These are phyloP conservation scores for Chitala chitala DNA, from an alignment of 2,113 vertebrate species.

Conservation along the genomic window DNA sequence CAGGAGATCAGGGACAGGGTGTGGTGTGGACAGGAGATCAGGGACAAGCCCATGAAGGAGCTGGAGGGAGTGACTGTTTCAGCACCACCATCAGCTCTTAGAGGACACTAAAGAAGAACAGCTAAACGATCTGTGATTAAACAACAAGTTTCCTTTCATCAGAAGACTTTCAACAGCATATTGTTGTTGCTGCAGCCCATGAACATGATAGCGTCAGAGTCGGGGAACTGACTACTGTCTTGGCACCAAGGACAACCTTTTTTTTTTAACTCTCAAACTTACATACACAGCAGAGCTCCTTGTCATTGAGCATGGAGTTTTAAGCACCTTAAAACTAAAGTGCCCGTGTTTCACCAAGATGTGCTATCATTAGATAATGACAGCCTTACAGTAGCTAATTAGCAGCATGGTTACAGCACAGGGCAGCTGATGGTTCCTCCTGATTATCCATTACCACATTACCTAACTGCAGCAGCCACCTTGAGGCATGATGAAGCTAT, in stretches of 20 bases:
- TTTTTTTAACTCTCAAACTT: background rate
- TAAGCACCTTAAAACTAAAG: conserved; percentile 44
- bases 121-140: too few species aligned
- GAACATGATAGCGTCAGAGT: background rate
- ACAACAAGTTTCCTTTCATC: too few species aligned
- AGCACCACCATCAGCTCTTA: too few species aligned
- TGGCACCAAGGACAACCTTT: background rate
- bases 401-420: conserved; percentile 34
- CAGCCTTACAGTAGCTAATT: conserved; percentile 51
- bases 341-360: conserved; percentile 47
- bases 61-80: too few species aligned
- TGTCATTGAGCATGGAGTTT: conserved; percentile 43
- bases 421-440: conserved; percentile 35
- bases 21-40: too few species aligned
- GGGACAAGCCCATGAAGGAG: too few species aligned
- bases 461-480: conserved; percentile 45
- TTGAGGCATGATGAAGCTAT: conserved; percentile 32
- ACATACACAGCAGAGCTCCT: background rate
- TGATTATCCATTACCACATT: conserved; percentile 64
- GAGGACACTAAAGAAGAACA: too few species aligned
- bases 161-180: too few species aligned
- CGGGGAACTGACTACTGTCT: background rate
- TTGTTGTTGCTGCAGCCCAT: too few species aligned
- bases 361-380: conserved; percentile 54
- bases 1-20: too few species aligned